A percentile compares a stretch with the other conserved stretches of the same genome.
Evolutionary conservation across 2,888 invertebrate genomes (phyloP).

Genomic region (Trichopria drosophilae): DNA sequence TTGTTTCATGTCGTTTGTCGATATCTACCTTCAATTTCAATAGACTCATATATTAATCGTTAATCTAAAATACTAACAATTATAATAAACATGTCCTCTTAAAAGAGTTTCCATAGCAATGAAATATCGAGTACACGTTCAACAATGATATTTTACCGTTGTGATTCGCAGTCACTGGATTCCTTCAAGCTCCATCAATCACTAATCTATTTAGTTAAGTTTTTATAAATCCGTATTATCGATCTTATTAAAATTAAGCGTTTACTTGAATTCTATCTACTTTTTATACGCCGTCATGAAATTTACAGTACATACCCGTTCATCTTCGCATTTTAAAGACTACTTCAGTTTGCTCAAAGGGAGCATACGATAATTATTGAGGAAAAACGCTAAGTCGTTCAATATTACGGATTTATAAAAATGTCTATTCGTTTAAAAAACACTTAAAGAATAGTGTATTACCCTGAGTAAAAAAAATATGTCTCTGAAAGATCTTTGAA

Average conservation of each 20-base stretch:
- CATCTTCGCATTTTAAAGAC: too few species aligned
- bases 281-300: not conserved
- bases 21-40: slow-evolving; percentile 30
- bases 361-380: too few species aligned
- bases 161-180: slow-evolving; percentile 27
- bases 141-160: slow-evolving; percentile 41
- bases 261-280: slow-evolving; percentile 5
- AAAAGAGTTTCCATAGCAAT: slow-evolving; percentile 42
- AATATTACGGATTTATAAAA: slow-evolving; percentile 30
- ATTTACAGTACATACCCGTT: not conserved
- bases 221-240: slow-evolving; percentile 30
- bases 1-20: slow-evolving; percentile 48
- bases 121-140: slow-evolving; percentile 39
- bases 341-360: too few species aligned
- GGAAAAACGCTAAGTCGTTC: not conserved
- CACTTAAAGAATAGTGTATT: not conserved
- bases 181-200: not conserved
- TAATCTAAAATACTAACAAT: slow-evolving; percentile 46
- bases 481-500: too few species aligned
- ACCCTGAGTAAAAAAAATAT: too few species aligned
- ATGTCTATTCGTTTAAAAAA: not conserved
- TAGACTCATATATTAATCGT: slow-evolving; percentile 45
- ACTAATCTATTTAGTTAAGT: not conserved
- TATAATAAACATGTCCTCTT: slow-evolving; percentile 42
- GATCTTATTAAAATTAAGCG: slow-evolving; percentile 16